Base-by-base conservation (phyloP, 2,797 vertebrate genomes). In the Paguma larvata region DNA sequence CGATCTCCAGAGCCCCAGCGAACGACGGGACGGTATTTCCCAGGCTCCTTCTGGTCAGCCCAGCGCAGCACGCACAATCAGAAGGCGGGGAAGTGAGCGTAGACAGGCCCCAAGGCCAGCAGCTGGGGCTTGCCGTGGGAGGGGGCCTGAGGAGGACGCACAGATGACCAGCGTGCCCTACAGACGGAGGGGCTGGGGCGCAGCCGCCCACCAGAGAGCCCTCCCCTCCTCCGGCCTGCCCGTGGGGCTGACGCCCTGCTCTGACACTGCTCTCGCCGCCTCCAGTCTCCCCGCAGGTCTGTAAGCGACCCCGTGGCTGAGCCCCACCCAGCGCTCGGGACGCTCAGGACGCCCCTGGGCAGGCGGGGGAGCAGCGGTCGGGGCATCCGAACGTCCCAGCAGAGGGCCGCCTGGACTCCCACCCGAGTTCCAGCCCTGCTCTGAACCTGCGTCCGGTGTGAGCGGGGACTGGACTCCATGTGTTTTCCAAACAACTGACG, bases 321-420 rank as follows among this genome's bases (percentile, higher is more conserved):
- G 65, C 13, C 38, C 85, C 46, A 27, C 70, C 67, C 18, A 27
- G 2, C 9, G 70, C 48, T 56, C 21, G 15, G 13, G 73, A 67
- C 0, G 18, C 46, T 13, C 38, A 21, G 63, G 62, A 11, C 6
- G 3, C 67, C 15, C 34, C 13, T 9, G 18, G 30, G 32, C 0
- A 0, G 23, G 3, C 2, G 0, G 72, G 62, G 67, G 67, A 14
- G 56, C 15, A 23, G 67, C 25, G 23, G 7, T 32, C 9, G 51
- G n/a, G 51, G 41, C 63, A 44, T 38, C 5, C 4, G 32, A 18
- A 53, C 44, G 48, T 78, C 62, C 6, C 48, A 32, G 63, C 0
- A 23, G 15, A 68, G 27, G 67, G 38, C 0, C 2, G 44, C 4
- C 18, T 14, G 75, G 65, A 62, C 38, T 44, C 46, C 48, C 12